Evolutionary conservation across 2,797 vertebrate species (phyloP).

Genomic region (Morus bassanus): DNA sequence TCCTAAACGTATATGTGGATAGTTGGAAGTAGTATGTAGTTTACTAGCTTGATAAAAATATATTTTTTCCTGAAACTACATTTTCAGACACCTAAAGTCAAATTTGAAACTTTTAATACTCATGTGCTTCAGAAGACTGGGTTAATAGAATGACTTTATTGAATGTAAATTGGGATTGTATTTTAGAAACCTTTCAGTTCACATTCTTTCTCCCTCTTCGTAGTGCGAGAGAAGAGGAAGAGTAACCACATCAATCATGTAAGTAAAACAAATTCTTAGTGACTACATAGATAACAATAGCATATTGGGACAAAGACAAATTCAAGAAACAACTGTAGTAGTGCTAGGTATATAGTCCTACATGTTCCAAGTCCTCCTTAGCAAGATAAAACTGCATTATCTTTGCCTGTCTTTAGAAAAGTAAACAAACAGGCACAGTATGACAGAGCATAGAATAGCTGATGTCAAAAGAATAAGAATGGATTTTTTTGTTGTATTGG

Average conservation of each 20-base stretch:
- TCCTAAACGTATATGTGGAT: not conserved
- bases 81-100: not conserved
- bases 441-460: not conserved
- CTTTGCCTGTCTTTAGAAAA: not conserved
- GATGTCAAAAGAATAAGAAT: not conserved
- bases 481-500: not conserved
- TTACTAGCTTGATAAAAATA: not conserved
- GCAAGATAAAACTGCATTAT: not conserved
- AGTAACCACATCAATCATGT: conserved; percentile 98
- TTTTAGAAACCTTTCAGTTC: conserved; percentile 39
- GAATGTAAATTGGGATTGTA: not conserved
- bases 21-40: not conserved
- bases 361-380: not conserved
- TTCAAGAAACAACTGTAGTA: not conserved
- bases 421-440: not conserved
- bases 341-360: not conserved
- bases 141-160: not conserved
- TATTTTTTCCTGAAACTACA: not conserved
- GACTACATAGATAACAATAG: not conserved
- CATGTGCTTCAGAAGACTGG: not conserved
- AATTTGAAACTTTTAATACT: not conserved
- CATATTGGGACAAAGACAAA: not conserved
- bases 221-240: conserved; percentile 97
- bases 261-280: conserved; percentile 72
- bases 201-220: conserved; percentile 62